Conservation (phyloP, 2,113 vertebrate species). For the Machaerirhynchus nigripectus region DNA sequence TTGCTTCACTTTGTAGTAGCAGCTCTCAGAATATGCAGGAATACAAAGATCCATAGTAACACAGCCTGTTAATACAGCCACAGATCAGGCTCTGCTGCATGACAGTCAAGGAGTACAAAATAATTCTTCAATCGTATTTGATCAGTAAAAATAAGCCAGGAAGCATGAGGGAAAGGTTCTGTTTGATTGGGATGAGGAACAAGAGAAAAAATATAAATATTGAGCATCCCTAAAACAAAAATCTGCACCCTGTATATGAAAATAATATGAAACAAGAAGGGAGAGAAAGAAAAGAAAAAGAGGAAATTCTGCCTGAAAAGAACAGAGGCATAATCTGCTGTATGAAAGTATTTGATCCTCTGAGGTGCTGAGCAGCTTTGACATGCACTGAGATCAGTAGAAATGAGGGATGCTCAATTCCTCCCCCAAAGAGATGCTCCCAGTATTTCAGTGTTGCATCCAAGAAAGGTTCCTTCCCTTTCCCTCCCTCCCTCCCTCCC, state of each 20-base stretch:
- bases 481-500: not conserved
- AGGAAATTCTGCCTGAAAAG: not conserved
- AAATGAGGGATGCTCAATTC: not conserved
- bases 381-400: not conserved
- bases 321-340: not conserved
- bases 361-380: not conserved
- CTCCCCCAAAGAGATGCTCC: not conserved
- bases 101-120: not conserved
- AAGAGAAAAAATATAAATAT: not conserved
- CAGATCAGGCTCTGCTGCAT: not conserved
- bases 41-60: not conserved
- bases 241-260: not conserved
- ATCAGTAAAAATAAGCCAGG: not conserved
- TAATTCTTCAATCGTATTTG: not conserved
- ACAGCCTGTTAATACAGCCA: not conserved
- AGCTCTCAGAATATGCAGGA: not conserved
- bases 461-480: not conserved
- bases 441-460: not conserved
- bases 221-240: not conserved
- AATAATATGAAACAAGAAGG: not conserved
- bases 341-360: not conserved
- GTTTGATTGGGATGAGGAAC: not conserved
- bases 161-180: not conserved
- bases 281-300: not conserved
- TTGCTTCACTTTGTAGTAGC: not conserved